phyloP scores from a whole-genome alignment of 2,113 vertebrate species.

The Pseudonaja textilis region DNA sequence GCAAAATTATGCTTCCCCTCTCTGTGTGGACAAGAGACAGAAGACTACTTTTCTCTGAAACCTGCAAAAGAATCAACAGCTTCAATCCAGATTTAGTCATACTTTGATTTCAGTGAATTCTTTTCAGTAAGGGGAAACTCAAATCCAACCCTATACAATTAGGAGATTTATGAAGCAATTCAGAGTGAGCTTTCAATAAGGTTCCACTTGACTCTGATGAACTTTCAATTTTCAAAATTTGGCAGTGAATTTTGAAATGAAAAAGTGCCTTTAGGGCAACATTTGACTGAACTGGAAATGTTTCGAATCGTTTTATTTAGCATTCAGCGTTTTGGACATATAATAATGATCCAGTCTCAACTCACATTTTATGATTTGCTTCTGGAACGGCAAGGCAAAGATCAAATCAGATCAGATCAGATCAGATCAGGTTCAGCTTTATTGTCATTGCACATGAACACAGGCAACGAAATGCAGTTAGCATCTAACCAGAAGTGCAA shows the following conservation, averaged over 20 bases:
- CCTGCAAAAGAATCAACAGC: not conserved
- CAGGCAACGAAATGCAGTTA: too few species aligned
- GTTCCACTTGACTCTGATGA: not conserved
- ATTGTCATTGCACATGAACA: too few species aligned
- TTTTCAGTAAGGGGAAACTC: not conserved
- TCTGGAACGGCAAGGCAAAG: not conserved
- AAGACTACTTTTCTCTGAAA: accelerated
- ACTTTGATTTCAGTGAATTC: not conserved
- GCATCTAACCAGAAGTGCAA: too few species aligned
- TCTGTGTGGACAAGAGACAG: not conserved
- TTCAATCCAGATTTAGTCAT: not conserved
- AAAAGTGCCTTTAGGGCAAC: not conserved
- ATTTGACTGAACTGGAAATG: not conserved
- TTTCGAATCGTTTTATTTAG: not conserved
- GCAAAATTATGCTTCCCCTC: not conserved
- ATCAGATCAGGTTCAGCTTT: too few species aligned
- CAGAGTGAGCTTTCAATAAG: not conserved
- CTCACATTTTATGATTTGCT: not conserved
- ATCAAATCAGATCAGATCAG: too few species aligned
- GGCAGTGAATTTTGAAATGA: not conserved
- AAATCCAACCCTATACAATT: not conserved
- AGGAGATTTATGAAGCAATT: not conserved
- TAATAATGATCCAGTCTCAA: not conserved
- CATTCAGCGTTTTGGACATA: not conserved
- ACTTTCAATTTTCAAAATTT: not conserved